Base-by-base conservation (phyloP, 2,888 invertebrate species). In the Agrotis puta region DNA sequence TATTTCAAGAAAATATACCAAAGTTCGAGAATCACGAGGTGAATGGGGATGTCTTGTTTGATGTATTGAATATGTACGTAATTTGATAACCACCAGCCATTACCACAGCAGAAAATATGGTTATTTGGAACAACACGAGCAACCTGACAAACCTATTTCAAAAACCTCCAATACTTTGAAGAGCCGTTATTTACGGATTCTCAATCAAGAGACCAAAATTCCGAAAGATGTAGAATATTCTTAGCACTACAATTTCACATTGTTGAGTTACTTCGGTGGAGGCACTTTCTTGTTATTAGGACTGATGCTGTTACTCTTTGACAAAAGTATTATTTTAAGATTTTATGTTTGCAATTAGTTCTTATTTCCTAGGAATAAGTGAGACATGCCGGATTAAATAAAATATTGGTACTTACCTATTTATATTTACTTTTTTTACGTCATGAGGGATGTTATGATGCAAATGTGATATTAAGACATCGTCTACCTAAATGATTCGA, bases 381-480 rank as follows among this genome's bases (percentile, higher is more conserved):
- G 50, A 58, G 22, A 70, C 43, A 69, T 27, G 57, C 18, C 50
- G 45, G 22, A 18, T 50, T 20, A 20, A 56, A 54, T 27, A 20
- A 71, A 53, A 59, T 54, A 22, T 48, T 59, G 20, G 22, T 73
- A 59, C 54, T 27, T 53, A 53, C 57, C 27, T 27, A 4, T 27
- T 27, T 27, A 33, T 7, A n/a, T 5, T 16, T 47, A 24, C 18
- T 22, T 18, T 50, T 75, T 13, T 4, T 33, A 56, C 24, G 43
- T 76, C 33, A 61, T 56, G 43, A 61, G 56, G 76, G 67, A 68
- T 58, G 56, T 59, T 75, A 68, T 58, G 50, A 59, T 67, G 39
- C n/a, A 75, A 74, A 69, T 70, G 71, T 75, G 70, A 83, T 78
- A 79, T 39, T 77, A 71, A 62, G 70, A 71, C 59, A 71, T 56